Percentiles rank a stretch among this genome's conserved stretches.
Evolutionary conservation across 2,113 vertebrate species (phyloP).

Genomic region (Myrmecobius fasciatus): DNA sequence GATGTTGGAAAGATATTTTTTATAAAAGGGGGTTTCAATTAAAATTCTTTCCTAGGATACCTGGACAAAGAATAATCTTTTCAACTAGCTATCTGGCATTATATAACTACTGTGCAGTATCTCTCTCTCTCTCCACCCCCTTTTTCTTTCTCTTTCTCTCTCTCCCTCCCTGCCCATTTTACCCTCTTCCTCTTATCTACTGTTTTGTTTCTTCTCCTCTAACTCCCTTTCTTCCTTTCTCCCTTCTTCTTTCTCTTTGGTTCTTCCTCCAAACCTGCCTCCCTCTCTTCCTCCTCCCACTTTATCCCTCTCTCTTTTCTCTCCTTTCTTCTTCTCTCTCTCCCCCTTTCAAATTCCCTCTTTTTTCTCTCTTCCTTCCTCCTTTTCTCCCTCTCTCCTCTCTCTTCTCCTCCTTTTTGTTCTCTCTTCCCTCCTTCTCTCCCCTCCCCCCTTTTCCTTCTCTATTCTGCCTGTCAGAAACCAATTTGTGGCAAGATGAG

Average conservation of each 20-base stretch:
- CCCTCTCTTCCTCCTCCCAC: not conserved
- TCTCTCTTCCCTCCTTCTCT: not conserved
- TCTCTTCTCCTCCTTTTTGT: not conserved
- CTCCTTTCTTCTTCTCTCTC: no score
- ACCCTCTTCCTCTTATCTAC: not conserved
- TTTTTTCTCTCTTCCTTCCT: not conserved
- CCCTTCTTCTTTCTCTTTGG: not conserved
- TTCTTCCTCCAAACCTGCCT: no score
- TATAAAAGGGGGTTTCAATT: not conserved
- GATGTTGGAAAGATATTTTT: not conserved
- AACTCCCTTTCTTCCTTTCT: not conserved
- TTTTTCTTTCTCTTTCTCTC: not conserved
- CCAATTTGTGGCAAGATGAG: not conserved
- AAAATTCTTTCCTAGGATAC: not conserved
- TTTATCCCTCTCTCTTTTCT: not conserved
- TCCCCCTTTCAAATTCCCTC: no score
- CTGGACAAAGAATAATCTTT: not conserved
- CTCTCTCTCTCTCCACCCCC: not conserved
- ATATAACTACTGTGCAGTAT: not conserved
- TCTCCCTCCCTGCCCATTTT: not conserved
- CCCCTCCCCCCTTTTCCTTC: no score
- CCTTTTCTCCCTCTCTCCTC: no score
- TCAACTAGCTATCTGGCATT: not conserved
- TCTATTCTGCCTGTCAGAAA: not conserved
- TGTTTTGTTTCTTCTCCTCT: not conserved